Evolutionary conservation across 92 coral and sea anemone genomes (phyloP), one percentile per base, ranked within the genome.

Genomic region (Bergia sp.): DNA sequence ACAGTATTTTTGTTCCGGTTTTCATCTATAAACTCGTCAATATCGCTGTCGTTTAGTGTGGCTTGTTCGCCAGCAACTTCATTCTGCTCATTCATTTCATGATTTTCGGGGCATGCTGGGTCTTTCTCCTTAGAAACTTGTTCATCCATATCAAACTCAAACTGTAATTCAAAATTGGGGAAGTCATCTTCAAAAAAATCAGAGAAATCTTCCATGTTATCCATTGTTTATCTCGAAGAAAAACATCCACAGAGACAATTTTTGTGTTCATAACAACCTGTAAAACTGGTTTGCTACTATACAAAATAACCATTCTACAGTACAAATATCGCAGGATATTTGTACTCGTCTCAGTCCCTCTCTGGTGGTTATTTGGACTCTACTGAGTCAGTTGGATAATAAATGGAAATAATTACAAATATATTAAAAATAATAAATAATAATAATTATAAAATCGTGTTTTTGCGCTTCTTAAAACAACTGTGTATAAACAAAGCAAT

Each of bases 1-100:
- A 61, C 67, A 61, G 67, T 61, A 15, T 61, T 61, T 16, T 61
- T 61, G 67, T 61, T 57, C 67, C 67, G 67, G 76, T 71, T 71
- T 71, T 71, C 76, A 29, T n/a, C 74, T 16, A 67, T 71, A 29
- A 71, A 71, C 41, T 71, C 76, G 38, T 36, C 76, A n/a, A 71
- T 37, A 23, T 71, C 41, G 16, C 76, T 71, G 76, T 71, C 40
- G 41, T 71, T 71, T 71, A 71, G 67, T 61, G 67, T 61, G 8
- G 53, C 53, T 47, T 47, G 53, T 47, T 61, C 67, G 67, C 18
- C 67, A 71, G 2, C 41, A 29, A 71, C 76, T 71, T 71, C 76
- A n/a, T 71, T 71, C 76, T 71, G 76, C 40, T 71, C 76, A 71
- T 71, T 71, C 38, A 36, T 71, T 71, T 71, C 76, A 29, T 71